These are phyloP conservation scores for Thamnophis sirtalis DNA, from an alignment of 2,113 vertebrate species.

Conservation along the genomic window DNA sequence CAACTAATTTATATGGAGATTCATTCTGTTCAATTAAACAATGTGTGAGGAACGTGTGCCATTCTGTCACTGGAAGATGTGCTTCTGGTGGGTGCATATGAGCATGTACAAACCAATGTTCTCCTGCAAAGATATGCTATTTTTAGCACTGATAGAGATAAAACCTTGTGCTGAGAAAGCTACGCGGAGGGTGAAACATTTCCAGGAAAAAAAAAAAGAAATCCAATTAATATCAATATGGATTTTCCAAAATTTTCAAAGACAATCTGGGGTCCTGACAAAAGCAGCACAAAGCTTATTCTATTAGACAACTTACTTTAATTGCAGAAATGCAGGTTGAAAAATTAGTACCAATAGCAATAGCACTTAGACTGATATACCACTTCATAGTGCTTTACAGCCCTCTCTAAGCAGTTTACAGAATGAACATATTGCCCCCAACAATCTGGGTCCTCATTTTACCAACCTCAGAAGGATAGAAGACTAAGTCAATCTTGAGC, in stretches of 20 bases:
- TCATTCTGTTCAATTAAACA: background rate
- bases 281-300: background rate
- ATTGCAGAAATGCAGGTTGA: background rate
- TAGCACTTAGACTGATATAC: background rate
- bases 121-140: background rate
- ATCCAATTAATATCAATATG: background rate
- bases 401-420: background rate
- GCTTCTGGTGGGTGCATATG: background rate
- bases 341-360: background rate
- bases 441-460: background rate
- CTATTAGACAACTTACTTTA: background rate
- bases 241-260: background rate
- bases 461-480: background rate
- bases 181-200: background rate
- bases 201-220: background rate
- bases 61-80: background rate
- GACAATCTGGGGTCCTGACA: background rate
- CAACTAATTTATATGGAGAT: background rate
- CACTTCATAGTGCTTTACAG: background rate
- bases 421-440: background rate
- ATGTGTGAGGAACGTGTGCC: background rate
- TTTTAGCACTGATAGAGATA: background rate
- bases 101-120: background rate
- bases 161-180: background rate
- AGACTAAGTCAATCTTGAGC: background rate